phyloP scores from a whole-genome alignment of 2,888 invertebrate species.

The Athalia circularis region DNA sequence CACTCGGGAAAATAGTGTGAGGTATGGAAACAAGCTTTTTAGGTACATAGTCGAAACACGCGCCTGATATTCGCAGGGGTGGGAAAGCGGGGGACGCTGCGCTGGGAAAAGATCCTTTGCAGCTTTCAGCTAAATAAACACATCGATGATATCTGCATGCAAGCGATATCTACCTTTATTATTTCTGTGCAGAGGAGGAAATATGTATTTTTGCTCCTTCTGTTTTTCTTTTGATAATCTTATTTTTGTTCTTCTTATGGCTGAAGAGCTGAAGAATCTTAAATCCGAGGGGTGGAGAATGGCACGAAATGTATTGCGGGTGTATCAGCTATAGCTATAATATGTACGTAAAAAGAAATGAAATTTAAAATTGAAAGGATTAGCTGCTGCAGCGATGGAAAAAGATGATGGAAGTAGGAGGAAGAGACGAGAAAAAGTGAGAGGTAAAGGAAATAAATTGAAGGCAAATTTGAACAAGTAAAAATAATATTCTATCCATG shows the following conservation, averaged over 20 bases:
- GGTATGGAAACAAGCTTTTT: not conserved
- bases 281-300: no score
- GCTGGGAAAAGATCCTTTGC: not conserved
- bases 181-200: not conserved
- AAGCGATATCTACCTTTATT: no score
- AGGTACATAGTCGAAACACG: not conserved
- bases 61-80: slow-evolving; percentile 2
- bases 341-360: not conserved
- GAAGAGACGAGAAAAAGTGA: no score
- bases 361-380: slow-evolving; percentile 9
- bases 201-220: not conserved
- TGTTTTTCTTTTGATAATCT: not conserved
- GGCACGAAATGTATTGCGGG: not conserved
- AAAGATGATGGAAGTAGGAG: no score
- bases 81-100: not conserved
- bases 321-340: not conserved
- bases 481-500: slow-evolving; percentile 1
- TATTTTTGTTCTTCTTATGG: not conserved
- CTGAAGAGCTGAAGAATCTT: not conserved
- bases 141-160: slow-evolving; percentile 2
- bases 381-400: slow-evolving; percentile 1
- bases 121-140: slow-evolving; percentile 38
- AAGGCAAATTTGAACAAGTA: slow-evolving; percentile 29
- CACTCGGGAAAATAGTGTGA: no score
- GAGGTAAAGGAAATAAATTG: slow-evolving; percentile 24